These are phyloP conservation scores for Drosophila chauvacae DNA, from an alignment of 1,140 invertebrate genomes.

Conservation along the genomic window DNA sequence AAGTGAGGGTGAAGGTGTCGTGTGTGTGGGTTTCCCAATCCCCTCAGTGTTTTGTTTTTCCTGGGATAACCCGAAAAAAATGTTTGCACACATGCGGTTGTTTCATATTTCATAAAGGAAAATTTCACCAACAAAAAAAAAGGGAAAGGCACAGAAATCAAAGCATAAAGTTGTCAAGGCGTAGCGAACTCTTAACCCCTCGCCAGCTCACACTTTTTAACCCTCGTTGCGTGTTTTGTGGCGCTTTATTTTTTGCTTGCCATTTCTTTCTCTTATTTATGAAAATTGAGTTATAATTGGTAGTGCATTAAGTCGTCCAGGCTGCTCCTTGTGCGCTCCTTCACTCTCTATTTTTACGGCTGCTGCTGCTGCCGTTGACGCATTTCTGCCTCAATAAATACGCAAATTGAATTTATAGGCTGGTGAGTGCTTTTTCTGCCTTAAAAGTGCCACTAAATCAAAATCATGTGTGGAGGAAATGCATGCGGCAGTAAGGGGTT, in stretches of 20 bases:
- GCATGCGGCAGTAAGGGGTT: conserved; percentile 68
- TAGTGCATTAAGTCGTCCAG: conserved; percentile 78
- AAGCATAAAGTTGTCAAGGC: conserved; percentile 81
- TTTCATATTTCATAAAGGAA: conserved; percentile 77
- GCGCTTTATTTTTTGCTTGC: conserved; percentile 41
- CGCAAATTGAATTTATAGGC: conserved; percentile 83
- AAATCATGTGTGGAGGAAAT: conserved; percentile 72
- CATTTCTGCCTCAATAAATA: conserved; percentile 82
- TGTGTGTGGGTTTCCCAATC: conserved; percentile 10
- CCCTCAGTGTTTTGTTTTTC: conserved; percentile 19
- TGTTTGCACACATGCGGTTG: conserved; percentile 83
- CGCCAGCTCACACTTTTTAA: conserved; percentile 9
- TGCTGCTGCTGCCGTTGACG: conserved; percentile 63
- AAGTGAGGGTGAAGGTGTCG: conserved; percentile 29
- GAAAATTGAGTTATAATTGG: conserved; percentile 83
- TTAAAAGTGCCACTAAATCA: conserved; percentile 84
- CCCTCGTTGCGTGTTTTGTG: conserved; percentile 57
- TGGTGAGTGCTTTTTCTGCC: conserved; percentile 65
- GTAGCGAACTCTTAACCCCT: conserved; percentile 60
- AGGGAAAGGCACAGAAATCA: conserved; percentile 66
- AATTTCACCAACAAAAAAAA: conserved; percentile 40
- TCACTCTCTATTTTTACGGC: conserved; percentile 6
- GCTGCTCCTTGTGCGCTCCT: conserved; percentile 9
- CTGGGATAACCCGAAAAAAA: conserved; percentile 50
- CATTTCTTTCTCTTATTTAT: conserved; percentile 69